Conservation (phyloP, 2,888 invertebrate genomes). For the Panzeria rudis region DNA sequence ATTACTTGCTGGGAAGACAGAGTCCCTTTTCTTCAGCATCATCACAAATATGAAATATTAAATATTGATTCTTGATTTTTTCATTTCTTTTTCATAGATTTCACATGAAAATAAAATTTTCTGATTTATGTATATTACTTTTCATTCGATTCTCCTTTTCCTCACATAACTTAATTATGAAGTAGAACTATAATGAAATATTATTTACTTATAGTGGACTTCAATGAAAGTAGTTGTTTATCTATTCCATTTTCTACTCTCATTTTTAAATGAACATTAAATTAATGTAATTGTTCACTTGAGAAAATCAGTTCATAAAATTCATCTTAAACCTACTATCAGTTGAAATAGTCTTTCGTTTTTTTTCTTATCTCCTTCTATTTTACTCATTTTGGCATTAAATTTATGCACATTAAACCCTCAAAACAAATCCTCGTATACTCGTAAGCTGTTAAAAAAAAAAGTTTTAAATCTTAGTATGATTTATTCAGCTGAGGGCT, state of each 20-base stretch:
- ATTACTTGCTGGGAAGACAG: no score
- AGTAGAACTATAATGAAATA: neutral
- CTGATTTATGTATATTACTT: neutral
- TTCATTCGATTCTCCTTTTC: neutral
- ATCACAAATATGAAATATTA: no score
- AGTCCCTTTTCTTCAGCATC: no score
- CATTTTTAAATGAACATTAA: slow-evolving; percentile 30
- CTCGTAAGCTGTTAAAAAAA: slow-evolving; percentile 27
- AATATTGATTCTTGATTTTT: no score
- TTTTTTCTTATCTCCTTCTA: neutral
- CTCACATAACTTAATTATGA: neutral
- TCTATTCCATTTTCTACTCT: neutral
- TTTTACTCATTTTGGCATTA: neutral
- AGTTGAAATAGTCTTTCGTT: neutral
- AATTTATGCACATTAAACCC: slow-evolving; percentile 33
- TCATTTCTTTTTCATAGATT: neutral
- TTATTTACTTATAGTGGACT: neutral
- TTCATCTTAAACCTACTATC: neutral
- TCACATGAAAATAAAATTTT: neutral
- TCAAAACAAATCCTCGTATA: slow-evolving; percentile 8
- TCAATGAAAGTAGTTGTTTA: neutral
- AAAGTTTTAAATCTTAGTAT: slow-evolving; percentile 53
- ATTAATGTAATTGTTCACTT: slow-evolving; percentile 56
- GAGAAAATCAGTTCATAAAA: slow-evolving; percentile 36
- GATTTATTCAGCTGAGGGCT: slow-evolving; percentile 40